Evolutionary conservation across 2,113 vertebrate genomes (phyloP), one percentile per base, ranked within the genome.

Genomic region (Dunckerocampus dactyliophorus): DNA sequence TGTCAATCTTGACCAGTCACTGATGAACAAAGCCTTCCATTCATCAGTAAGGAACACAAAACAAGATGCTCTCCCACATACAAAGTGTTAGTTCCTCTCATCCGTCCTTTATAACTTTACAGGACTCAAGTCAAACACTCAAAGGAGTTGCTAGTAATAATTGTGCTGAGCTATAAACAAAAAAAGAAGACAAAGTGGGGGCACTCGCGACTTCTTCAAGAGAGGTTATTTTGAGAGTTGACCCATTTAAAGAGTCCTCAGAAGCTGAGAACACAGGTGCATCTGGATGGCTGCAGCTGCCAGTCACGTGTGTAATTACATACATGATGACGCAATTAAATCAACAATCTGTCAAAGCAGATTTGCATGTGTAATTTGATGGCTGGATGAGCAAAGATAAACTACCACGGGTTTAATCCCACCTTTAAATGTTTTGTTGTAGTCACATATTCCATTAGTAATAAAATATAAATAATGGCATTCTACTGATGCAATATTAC

Each of bases 181-280:
- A 46, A 66, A 46, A 67, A 51, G 46, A 71, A 60, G 61, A 64
- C 10, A 54, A 63, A 64, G 69, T 69, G 75, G 57, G 69, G 65
- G 53, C 34, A 15, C 65, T 64, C 50, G 69, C 19, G 47, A 67
- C 72, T 67, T 72, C 62, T 66, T 79, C 63, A 72, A 57, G 62
- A 80, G 75, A 59, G 68, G 82, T 83, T 88, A 87, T 89, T 89
- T 89, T 75, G 62, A 77, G 85, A 85, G n/a, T 72, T 88, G 88
- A 88, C 86, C 86, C 73, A 87, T 79, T 89, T 88, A 77, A 77
- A 71, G 59, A 65, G 51, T 68, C 46, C 10, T 20, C 47, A 74
- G 67, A 81, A 69, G 67, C 79, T 68, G 64, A 37, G 19, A 76
- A 75, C 69, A 14, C 79, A 85, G 82, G 83, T 89, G 74, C 82